Base-by-base conservation (phyloP, 2,888 invertebrate genomes). In the Melieria crassipennis region DNA sequence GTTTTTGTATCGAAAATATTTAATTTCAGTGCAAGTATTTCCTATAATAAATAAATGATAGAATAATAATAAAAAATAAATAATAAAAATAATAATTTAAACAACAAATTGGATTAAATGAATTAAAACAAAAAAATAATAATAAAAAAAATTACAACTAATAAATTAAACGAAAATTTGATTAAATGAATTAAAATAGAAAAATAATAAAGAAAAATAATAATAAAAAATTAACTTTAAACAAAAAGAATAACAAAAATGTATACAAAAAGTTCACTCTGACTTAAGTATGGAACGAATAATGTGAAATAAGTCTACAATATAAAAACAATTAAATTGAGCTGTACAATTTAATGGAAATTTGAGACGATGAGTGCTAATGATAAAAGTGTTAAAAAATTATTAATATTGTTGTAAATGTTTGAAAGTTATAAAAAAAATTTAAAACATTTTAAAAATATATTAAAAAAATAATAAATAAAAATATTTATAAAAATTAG, bases 391-490 rank as follows among this genome's bases (percentile, higher is more conserved):
- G 16, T 16, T 16, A 16, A 16, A 16, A 0, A 16, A 16, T 16
- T 16, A 16, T 16, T 16, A 16, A 16, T 16, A 16, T 16, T 16
- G 16, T 16, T 16, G 16, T 16, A 58, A 30, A 30, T 16, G 11
- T 10, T 10, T 43, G 11, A 5, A 58, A 58, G 30, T 3, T 6
- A 58, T 43, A 5, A 30, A 30, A 5, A 5, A 58, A 58, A 58
- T 30, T 45, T 45, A 60, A 60, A 60, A 45, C n/a, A 60, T 45
- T 1, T 6, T 43, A 60, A 60, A 60, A 60, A 60, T 45, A 60
- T 13, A 61, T 13, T 61, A n/a, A 61, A 45, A 45, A 3, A 4
- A 46, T 16, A 46, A 7, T 45, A 45, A 10, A 60, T 45, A 60
- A 63, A 30, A 48, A 63, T 11, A 50, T 30, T 30, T 30, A 30